Conservation (phyloP, 2,113 vertebrate species). For the Gila orcuttii region DNA sequence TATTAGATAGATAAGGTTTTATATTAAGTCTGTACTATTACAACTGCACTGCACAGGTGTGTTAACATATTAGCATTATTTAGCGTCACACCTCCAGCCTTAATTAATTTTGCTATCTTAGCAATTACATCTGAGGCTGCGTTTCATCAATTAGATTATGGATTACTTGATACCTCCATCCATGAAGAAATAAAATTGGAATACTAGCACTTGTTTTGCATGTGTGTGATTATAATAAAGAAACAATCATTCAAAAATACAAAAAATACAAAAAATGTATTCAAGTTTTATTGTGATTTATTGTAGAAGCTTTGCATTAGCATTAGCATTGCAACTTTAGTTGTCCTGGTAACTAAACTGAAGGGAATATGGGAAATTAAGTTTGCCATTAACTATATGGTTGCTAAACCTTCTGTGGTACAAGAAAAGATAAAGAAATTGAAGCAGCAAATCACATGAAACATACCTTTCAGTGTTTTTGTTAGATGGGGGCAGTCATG, state of each 20-base stretch:
- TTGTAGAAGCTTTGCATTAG: not conserved
- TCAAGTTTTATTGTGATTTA: not conserved
- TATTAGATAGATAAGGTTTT: not conserved
- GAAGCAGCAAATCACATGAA: not conserved
- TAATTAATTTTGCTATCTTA: no score
- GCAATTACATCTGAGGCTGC: not conserved
- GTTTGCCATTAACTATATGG: not conserved
- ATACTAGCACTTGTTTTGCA: no score
- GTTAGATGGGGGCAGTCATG: not conserved
- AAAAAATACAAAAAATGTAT: no score
- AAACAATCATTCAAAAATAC: no score
- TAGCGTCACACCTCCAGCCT: no score
- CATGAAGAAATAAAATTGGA: not conserved
- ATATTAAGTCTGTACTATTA: not conserved
- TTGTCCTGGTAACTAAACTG: slow-evolving; percentile 78
- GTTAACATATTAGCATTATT: not conserved
- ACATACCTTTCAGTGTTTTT: not conserved
- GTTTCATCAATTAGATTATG: not conserved
- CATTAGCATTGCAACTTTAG: slow-evolving; percentile 67
- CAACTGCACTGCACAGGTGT: not conserved
- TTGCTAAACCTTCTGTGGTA: not conserved
- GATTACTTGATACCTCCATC: not conserved
- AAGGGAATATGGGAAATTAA: not conserved
- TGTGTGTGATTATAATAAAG: no score
- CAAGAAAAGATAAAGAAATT: not conserved